Conservation (phyloP, 2,888 invertebrate species). For the Dinocampus coccinellae region DNA sequence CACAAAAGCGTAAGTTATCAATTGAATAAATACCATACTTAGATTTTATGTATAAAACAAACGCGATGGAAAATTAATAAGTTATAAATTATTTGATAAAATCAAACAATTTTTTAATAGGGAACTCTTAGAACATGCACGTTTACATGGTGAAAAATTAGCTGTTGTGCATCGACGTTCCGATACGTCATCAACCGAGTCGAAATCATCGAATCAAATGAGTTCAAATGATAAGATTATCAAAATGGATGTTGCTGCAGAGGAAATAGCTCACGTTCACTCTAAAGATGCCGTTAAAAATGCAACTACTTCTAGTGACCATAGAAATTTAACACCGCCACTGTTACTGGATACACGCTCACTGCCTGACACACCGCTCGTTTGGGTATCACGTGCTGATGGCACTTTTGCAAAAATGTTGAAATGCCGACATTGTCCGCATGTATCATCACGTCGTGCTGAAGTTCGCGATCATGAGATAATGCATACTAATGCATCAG, state of each 20-base stretch:
- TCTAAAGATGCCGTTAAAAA: slow-evolving; percentile 46
- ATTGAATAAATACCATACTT: too few species aligned
- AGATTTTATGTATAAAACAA: neutral
- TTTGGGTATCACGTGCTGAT: slow-evolving; percentile 80
- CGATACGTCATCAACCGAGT: slow-evolving; percentile 44
- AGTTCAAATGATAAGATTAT: slow-evolving; percentile 35
- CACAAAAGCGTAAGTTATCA: slow-evolving; percentile 75
- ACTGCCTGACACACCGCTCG: slow-evolving; percentile 77
- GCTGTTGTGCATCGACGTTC: slow-evolving; percentile 59
- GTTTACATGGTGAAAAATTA: slow-evolving; percentile 66
- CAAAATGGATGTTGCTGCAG: slow-evolving; percentile 50
- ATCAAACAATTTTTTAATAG: slow-evolving; percentile 40
- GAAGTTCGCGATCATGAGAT: slow-evolving; percentile 88
- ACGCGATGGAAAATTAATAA: neutral
- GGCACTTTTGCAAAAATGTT: slow-evolving; percentile 85
- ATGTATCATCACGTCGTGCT: slow-evolving; percentile 83
- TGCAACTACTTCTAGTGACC: slow-evolving; percentile 43
- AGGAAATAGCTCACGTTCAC: slow-evolving; percentile 49
- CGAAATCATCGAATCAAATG: slow-evolving; percentile 39
- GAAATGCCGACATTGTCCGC: slow-evolving; percentile 87
- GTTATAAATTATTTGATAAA: neutral
- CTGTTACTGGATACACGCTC: slow-evolving; percentile 69
- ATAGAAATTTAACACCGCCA: slow-evolving; percentile 55
- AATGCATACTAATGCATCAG: slow-evolving; percentile 75
- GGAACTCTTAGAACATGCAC: slow-evolving; percentile 62